These are phyloP conservation scores for Etheostoma spectabile DNA, from an alignment of 2,113 vertebrate species.

Conservation along the genomic window DNA sequence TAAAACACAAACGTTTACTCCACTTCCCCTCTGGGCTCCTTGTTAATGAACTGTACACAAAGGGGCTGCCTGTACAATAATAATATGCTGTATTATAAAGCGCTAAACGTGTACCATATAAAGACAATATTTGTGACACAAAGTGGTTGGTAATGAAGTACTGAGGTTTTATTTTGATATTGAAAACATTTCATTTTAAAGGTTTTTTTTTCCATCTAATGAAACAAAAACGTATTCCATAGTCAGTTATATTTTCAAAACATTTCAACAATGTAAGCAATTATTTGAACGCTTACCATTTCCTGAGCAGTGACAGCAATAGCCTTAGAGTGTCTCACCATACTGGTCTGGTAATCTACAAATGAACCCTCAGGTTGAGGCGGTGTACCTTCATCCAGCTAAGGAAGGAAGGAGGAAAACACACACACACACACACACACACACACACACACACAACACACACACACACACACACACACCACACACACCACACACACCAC, in stretches of 20 bases:
- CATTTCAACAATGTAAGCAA: not conserved
- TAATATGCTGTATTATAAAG: not conserved
- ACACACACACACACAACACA: slow-evolving; percentile 2
- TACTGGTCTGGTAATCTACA: slow-evolving; percentile 98
- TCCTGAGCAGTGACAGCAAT: slow-evolving; percentile 98
- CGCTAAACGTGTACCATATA: not conserved
- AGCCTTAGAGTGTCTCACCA: slow-evolving; percentile 97
- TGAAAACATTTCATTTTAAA: not conserved
- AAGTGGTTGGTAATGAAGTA: not conserved
- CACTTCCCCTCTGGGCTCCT: not conserved
- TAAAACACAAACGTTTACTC: not conserved
- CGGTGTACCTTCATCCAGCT: slow-evolving; percentile 98
- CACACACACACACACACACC: not conserved
- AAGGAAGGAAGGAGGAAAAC: not conserved
- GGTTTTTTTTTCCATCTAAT: not conserved
- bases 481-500: slow-evolving; percentile 31
- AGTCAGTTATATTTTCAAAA: not conserved
- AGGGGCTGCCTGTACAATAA: not conserved
- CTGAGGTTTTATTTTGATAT: not conserved
- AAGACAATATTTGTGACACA: not conserved
- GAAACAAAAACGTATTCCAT: not conserved
- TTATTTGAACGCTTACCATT: slow-evolving; percentile 88
- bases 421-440: slow-evolving; percentile 7
- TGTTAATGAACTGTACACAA: not conserved
- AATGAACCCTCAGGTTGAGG: slow-evolving; percentile 94